A percentile compares a stretch with the other conserved stretches of the same genome.
Conservation (phyloP, 2,888 invertebrate species). For the Caenorhabditis panamensis region DNA sequence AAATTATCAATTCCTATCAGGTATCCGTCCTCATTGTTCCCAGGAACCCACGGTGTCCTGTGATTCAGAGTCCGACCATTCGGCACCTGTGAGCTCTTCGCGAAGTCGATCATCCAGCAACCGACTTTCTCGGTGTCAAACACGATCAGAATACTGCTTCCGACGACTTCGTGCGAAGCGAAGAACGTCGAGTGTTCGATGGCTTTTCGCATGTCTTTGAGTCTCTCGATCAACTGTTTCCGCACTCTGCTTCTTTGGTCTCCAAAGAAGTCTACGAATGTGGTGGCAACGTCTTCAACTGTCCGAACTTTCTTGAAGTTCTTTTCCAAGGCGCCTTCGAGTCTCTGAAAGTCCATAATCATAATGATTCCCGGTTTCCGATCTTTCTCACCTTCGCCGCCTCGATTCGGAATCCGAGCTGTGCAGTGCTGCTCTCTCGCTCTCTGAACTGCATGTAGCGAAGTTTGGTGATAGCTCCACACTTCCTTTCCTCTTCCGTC, state of each 20-base stretch:
- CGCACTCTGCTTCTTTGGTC: constrained; percentile 83
- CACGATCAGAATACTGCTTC: constrained; percentile 94
- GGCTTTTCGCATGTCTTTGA: constrained; percentile 88
- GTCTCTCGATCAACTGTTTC: constrained; percentile 86
- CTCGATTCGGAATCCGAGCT: constrained; percentile 95
- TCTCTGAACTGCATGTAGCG: constrained; percentile 97
- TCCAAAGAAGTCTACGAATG: constrained; percentile 76
- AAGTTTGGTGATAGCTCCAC: constrained; percentile 88
- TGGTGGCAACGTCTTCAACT: constrained; percentile 84
- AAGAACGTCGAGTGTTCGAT: constrained; percentile 93
- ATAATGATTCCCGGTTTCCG: no score
- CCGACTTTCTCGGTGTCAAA: constrained; percentile 92
- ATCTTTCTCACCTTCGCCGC: constrained; percentile 87
- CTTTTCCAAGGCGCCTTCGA: constrained; percentile 83
- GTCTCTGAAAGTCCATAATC: constrained; percentile 73
- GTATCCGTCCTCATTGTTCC: constrained; percentile 97
- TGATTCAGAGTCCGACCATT: constrained; percentile 85
- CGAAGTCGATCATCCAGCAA: constrained; percentile 97
- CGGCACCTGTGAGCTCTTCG: constrained; percentile 90
- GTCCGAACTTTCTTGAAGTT: constrained; percentile 92
- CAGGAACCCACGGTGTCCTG: constrained; percentile 89
- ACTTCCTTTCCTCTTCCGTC: constrained; percentile 88
- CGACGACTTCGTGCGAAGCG: constrained; percentile 91
- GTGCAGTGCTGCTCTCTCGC: constrained; percentile 92
- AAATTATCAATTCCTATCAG: constrained; percentile 93